Percentiles rank a stretch among this genome's conserved stretches.
phyloP scores from a whole-genome alignment of 2,888 invertebrate genomes.

The Spialia ferax region DNA sequence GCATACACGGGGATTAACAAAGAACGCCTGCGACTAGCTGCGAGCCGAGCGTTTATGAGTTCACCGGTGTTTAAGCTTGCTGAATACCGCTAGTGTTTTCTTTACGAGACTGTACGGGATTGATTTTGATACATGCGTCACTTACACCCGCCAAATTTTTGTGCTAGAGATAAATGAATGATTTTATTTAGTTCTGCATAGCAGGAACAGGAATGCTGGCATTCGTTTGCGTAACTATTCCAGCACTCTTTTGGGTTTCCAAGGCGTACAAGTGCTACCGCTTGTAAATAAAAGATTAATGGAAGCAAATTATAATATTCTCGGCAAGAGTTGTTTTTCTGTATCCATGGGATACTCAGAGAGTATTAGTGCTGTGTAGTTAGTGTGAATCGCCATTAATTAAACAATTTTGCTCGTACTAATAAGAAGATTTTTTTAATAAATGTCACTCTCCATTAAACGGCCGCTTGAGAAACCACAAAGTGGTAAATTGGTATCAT shows the following conservation, averaged over 20 bases:
- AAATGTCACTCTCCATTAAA: constrained; percentile 34
- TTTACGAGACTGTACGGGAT: background rate
- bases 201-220: too few relatives aligned
- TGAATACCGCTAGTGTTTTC: constrained; percentile 1
- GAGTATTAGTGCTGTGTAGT: too few relatives aligned
- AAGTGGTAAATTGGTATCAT: constrained; percentile 30
- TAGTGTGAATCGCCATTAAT: too few relatives aligned
- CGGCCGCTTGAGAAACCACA: constrained; percentile 9
- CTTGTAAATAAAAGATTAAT: too few relatives aligned
- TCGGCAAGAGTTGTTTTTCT: too few relatives aligned
- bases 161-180: background rate
- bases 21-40: constrained; percentile 12
- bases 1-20: constrained; percentile 35
- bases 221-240: too few relatives aligned
- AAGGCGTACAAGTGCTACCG: too few relatives aligned
- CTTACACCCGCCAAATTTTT: background rate
- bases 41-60: constrained; percentile 22
- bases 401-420: too few relatives aligned
- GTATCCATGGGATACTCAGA: too few relatives aligned
- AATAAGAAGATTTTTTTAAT: background rate
- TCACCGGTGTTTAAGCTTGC: constrained; percentile 5
- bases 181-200: too few relatives aligned
- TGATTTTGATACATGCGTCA: background rate
- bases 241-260: too few relatives aligned
- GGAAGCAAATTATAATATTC: too few relatives aligned